Evolutionary conservation across 2,888 invertebrate genomes (phyloP).

Genomic region (Diloba caeruleocephala): DNA sequence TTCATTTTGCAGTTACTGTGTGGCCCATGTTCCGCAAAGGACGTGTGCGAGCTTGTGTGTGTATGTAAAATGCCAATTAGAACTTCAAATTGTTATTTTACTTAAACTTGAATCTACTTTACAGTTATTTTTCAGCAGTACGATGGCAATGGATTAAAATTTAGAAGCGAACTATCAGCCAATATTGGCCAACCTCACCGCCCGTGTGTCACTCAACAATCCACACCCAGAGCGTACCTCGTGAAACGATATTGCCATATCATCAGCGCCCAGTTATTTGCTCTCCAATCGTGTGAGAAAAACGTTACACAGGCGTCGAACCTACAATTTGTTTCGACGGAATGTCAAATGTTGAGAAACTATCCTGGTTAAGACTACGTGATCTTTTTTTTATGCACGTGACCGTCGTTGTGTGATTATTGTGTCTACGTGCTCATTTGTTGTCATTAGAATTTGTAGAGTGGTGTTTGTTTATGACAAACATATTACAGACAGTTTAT

Average conservation of each 20-base stretch:
- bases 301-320: slow-evolving; percentile 77
- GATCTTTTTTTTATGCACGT: slow-evolving; percentile 58
- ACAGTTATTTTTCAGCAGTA: too few species aligned
- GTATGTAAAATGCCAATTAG: too few species aligned
- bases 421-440: slow-evolving; percentile 40
- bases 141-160: too few species aligned
- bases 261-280: slow-evolving; percentile 86
- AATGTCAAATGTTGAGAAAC: slow-evolving; percentile 86
- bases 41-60: too few species aligned
- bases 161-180: neutral
- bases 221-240: slow-evolving; percentile 74
- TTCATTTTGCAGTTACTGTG: too few species aligned
- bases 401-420: slow-evolving; percentile 65
- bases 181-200: slow-evolving; percentile 21
- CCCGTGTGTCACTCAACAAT: slow-evolving; percentile 59
- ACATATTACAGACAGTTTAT: too few species aligned
- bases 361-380: slow-evolving; percentile 49
- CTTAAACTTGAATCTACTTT: too few species aligned
- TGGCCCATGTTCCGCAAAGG: too few species aligned
- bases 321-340: slow-evolving; percentile 78
- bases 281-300: slow-evolving; percentile 87
- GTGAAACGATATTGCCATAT: slow-evolving; percentile 82
- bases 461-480: slow-evolving; percentile 17
- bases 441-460: slow-evolving; percentile 44
- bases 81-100: too few species aligned